These are phyloP conservation scores for Drosophila tani DNA, from an alignment of 1,140 invertebrate genomes.

Conservation along the genomic window DNA sequence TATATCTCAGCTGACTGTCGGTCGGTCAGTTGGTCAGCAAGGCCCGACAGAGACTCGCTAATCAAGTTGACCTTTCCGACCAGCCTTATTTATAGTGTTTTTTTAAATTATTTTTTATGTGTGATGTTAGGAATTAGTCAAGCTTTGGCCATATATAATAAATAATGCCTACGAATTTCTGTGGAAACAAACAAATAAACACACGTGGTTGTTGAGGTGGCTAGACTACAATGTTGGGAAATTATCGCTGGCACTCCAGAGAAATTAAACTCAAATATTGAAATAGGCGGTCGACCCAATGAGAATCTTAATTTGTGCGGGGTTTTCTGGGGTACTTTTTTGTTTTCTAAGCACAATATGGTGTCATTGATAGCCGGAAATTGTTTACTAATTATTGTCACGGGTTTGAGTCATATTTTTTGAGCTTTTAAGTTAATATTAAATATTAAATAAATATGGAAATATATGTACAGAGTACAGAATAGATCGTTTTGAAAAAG, in stretches of 20 bases:
- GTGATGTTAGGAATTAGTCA: conserved; percentile 48
- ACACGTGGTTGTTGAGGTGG: conserved; percentile 5
- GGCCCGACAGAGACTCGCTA: conserved; percentile 46
- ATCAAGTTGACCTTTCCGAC: conserved; percentile 75
- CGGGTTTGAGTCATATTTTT: conserved; percentile 10
- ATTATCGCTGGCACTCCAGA: conserved; percentile 9
- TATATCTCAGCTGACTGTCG: conserved; percentile 20
- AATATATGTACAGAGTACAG: background rate
- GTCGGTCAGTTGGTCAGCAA: conserved; percentile 23
- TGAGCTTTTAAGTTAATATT: background rate
- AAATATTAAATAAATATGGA: no score
- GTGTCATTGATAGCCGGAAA: conserved; percentile 13
- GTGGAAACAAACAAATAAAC: conserved; percentile 27
- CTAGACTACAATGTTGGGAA: conserved; percentile 4
- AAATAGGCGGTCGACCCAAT: conserved; percentile 2
- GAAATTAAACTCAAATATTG: conserved; percentile 33
- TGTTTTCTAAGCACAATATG: background rate
- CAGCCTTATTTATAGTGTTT: conserved; percentile 37
- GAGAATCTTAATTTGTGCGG: conserved; percentile 11
- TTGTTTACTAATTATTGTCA: conserved; percentile 16
- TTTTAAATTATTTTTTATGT: background rate
- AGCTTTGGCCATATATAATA: conserved; percentile 43
- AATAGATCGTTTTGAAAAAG: background rate
- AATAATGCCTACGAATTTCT: conserved; percentile 25
- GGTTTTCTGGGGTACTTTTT: background rate